Percentiles rank a stretch among this genome's conserved stretches.
Evolutionary conservation across 2,797 vertebrate species (phyloP).

Genomic region (Lerista edwardsae): DNA sequence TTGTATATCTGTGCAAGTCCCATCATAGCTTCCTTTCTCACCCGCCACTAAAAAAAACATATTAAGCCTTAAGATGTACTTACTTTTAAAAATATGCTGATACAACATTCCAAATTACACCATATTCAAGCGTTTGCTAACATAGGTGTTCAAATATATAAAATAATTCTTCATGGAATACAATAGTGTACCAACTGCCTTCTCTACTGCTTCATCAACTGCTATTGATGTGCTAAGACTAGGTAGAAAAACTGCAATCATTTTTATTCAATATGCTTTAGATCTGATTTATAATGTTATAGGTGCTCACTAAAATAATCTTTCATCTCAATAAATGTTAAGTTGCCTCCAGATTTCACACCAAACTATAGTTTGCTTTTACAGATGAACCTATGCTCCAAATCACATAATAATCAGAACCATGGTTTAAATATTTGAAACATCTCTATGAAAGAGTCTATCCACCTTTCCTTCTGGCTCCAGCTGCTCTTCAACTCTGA

Average conservation of each 20-base stretch:
- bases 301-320: too few species aligned
- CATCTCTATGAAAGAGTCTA: too few species aligned
- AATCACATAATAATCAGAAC: too few species aligned
- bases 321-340: too few species aligned
- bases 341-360: too few species aligned
- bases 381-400: too few species aligned
- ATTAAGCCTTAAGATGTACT: conserved; percentile 24
- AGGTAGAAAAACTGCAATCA: background rate
- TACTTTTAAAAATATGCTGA: background rate
- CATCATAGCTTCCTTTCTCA: conserved; percentile 99
- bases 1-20: conserved; percentile 97
- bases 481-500: too few species aligned
- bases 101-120: background rate
- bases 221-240: background rate
- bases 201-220: background rate
- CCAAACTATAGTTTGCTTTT: too few species aligned
- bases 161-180: background rate
- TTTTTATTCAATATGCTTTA: too few species aligned
- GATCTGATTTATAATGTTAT: too few species aligned
- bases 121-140: background rate
- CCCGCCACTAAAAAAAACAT: conserved; percentile 85
- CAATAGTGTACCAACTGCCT: background rate
- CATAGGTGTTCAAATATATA: background rate
- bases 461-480: too few species aligned
- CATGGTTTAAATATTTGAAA: too few species aligned